A percentile compares a stretch with the other conserved stretches of the same genome.
Conservation (phyloP, 1,140 invertebrate genomes). For the Zelostemma sp. region DNA sequence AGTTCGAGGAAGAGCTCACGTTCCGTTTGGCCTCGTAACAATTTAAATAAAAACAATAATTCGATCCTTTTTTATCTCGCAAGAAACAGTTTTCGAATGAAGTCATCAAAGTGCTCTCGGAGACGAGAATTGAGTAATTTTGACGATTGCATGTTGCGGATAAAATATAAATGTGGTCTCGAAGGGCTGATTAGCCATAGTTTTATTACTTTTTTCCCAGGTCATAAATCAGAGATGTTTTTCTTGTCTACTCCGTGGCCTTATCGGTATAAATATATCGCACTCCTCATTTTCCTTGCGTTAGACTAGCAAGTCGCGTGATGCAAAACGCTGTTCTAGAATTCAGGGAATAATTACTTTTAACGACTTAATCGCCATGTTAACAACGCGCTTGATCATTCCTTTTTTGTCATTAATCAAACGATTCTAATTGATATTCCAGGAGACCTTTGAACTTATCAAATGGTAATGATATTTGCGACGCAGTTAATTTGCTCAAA, state of each 20-base stretch:
- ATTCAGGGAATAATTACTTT: slow-evolving; percentile 52
- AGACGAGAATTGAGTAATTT: slow-evolving; percentile 42
- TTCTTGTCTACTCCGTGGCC: slow-evolving; percentile 23
- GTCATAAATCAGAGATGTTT: slow-evolving; percentile 35
- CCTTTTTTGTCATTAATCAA: slow-evolving; percentile 34
- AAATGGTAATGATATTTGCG: too few relatives aligned
- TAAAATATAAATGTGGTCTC: slow-evolving; percentile 23
- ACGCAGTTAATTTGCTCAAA: too few relatives aligned
- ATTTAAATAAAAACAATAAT: too few relatives aligned
- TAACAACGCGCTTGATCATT: slow-evolving; percentile 45
- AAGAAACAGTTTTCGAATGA: slow-evolving; percentile 10
- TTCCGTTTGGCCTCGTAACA: too few relatives aligned
- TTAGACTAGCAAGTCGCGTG: slow-evolving; percentile 43
- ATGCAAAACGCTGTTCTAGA: slow-evolving; percentile 52
- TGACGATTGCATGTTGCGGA: slow-evolving; percentile 35
- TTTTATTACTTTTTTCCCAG: slow-evolving; percentile 31
- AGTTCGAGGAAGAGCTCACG: too few relatives aligned
- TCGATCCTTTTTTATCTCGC: too few relatives aligned
- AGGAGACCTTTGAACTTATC: slow-evolving; percentile 13
- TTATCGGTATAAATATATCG: slow-evolving; percentile 19
- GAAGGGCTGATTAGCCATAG: slow-evolving; percentile 34
- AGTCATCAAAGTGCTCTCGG: slow-evolving; percentile 26
- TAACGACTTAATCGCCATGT: slow-evolving; percentile 42
- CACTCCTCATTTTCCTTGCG: slow-evolving; percentile 37
- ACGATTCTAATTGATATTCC: slow-evolving; percentile 43